Evolutionary conservation across 2,113 vertebrate genomes (phyloP), one percentile per base, ranked within the genome.

Genomic region (Pluvianellus socialis): DNA sequence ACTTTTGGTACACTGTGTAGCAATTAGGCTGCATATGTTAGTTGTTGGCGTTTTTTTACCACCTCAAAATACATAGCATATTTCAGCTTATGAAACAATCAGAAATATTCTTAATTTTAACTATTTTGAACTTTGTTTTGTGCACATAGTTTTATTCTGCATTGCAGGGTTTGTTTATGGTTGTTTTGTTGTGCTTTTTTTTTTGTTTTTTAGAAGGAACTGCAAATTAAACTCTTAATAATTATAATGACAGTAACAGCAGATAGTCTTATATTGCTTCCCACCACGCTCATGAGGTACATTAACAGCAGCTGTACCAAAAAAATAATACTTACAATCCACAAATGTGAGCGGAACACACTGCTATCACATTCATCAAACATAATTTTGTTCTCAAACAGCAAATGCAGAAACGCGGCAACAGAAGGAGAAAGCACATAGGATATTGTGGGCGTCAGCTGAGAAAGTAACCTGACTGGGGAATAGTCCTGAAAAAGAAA

Each of bases 201-300:
- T 30, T 40, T 35, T 72, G 49, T 59, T 27, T 44, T 5, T 27
- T 65, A 85, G 32, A 85, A 62, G 9, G 9, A 89, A 68, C 22
- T 71, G 12, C 50, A 91, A 95, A 92, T 92, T 68, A 68, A 91
- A 59, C 38, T 81, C 40, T 79, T 75, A 92, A 86, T 86, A 92
- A 68, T 86, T 75, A 62, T 68, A 81, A 94, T 88, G 47, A 73
- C 4, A 14, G n/a, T 35, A 91, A 84, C 20, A 87, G 14, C 20
- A 89, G 33, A 66, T 86, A 67, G 28, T 82, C 10, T 85, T 62
- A 72, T 62, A 59, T 72, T 82, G 50, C 72, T 95, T 97, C 62
- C 24, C 66, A 92, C 30, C 16, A 82, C 50, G 62, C 45, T 82
- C 62, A 38, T 76, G 82, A 87, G 15, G 35, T 84, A 94, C 40